Conservation (phyloP, 2,797 vertebrate genomes). For the Syndactyla subalaris region DNA sequence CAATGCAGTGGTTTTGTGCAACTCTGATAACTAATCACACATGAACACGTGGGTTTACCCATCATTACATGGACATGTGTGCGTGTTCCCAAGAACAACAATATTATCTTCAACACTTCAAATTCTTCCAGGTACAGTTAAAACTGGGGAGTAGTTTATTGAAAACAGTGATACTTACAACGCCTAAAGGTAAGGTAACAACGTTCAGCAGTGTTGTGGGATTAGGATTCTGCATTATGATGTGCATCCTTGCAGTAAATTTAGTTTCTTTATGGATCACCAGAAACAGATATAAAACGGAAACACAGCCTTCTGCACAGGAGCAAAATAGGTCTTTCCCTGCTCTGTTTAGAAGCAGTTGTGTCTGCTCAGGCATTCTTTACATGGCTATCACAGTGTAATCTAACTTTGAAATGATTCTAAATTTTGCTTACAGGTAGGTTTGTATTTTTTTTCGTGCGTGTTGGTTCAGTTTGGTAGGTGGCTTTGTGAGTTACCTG, state of each 20-base stretch:
- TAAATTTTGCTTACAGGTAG: neutral
- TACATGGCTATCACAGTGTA: neutral
- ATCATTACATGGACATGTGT: rapidly evolving
- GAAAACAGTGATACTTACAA: neutral
- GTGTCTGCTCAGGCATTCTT: neutral
- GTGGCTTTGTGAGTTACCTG: neutral
- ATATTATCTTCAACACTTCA: neutral
- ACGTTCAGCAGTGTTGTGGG: neutral
- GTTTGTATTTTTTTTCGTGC: neutral
- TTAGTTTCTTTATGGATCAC: conserved; percentile 49
- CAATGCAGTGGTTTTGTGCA: neutral
- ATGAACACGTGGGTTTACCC: neutral
- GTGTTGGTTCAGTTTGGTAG: neutral
- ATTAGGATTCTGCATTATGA: neutral
- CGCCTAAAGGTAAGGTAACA: neutral
- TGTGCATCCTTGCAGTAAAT: conserved; percentile 38
- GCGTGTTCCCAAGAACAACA: neutral
- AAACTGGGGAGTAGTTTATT: neutral
- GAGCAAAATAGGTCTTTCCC: neutral
- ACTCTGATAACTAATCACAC: neutral
- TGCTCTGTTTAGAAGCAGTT: neutral
- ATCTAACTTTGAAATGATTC: neutral
- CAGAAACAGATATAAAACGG: neutral
- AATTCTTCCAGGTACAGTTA: neutral
- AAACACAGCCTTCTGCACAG: neutral